These are phyloP conservation scores for Watsonalla cultraria DNA, from an alignment of 2,888 invertebrate species.

Conservation along the genomic window DNA sequence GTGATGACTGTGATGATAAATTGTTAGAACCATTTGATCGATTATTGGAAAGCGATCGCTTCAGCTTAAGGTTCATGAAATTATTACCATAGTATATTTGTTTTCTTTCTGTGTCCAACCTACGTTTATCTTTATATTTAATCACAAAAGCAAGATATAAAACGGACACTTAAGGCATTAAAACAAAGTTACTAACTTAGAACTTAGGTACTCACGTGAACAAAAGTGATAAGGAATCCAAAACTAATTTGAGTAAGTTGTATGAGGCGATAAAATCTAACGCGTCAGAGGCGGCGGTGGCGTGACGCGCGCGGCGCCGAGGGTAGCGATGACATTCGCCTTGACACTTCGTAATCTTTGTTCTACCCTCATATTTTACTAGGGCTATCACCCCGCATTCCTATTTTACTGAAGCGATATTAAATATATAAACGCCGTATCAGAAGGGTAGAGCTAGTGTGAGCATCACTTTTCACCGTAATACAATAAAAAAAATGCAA, in stretches of 20 bases:
- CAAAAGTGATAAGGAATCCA: slow-evolving; percentile 1
- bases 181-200: background rate
- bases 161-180: background rate
- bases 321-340: slow-evolving; percentile 29
- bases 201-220: background rate
- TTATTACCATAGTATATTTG: no score
- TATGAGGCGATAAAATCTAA: slow-evolving; percentile 2
- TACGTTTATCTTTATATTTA: no score
- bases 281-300: background rate
- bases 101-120: no score
- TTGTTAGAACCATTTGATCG: no score
- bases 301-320: slow-evolving; percentile 14
- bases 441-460: no score
- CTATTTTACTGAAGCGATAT: background rate
- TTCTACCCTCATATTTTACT: background rate
- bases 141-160: background rate
- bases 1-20: no score
- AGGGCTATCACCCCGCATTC: background rate
- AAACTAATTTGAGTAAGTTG: slow-evolving; percentile 10
- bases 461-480: no score
- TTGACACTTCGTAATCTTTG: slow-evolving; percentile 27
- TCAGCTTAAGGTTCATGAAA: no score
- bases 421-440: no score
- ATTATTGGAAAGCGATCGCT: no score
- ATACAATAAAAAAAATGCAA: no score